These are phyloP conservation scores for Ascidia mentula DNA, from an alignment of 23 tunicate species.

Conservation along the genomic window DNA sequence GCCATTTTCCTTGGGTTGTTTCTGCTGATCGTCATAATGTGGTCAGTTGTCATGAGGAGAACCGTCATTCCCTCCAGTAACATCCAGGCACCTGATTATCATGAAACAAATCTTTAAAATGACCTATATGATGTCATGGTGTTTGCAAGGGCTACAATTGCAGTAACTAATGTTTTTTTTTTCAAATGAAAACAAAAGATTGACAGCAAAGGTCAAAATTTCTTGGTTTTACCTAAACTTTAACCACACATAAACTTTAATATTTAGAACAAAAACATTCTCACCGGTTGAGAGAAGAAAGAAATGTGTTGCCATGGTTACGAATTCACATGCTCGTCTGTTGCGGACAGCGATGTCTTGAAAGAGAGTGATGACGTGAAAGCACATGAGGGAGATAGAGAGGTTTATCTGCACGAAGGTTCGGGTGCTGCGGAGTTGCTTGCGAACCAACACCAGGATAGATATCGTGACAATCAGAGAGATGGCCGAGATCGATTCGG, in stretches of 20 bases:
- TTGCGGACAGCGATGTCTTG: conserved; percentile 48
- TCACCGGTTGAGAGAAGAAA: conserved; percentile 60
- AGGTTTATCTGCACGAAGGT: conserved; percentile 63
- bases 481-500: conserved; percentile 25
- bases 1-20: conserved; percentile 25
- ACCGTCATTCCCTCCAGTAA: conserved; percentile 53
- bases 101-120: too few species aligned
- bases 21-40: conserved; percentile 12
- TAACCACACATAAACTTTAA: too few species aligned
- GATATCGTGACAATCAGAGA: conserved; percentile 32
- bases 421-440: conserved; percentile 38
- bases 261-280: too few species aligned
- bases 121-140: too few species aligned
- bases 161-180: too few species aligned
- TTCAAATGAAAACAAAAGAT: too few species aligned
- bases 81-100: conserved; percentile 75
- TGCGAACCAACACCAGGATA: conserved; percentile 41
- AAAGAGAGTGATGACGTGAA: conserved; percentile 47
- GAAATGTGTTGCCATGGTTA: conserved; percentile 44
- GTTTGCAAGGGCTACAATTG: too few species aligned
- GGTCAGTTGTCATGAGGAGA: conserved; percentile 43
- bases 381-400: conserved; percentile 36
- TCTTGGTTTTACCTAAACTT: too few species aligned
- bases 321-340: conserved; percentile 35
- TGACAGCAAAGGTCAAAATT: too few species aligned